A percentile compares a stretch with the other conserved stretches of the same genome.
Conservation (phyloP, 2,797 vertebrate genomes). For the Poeciliopsis infans region DNA sequence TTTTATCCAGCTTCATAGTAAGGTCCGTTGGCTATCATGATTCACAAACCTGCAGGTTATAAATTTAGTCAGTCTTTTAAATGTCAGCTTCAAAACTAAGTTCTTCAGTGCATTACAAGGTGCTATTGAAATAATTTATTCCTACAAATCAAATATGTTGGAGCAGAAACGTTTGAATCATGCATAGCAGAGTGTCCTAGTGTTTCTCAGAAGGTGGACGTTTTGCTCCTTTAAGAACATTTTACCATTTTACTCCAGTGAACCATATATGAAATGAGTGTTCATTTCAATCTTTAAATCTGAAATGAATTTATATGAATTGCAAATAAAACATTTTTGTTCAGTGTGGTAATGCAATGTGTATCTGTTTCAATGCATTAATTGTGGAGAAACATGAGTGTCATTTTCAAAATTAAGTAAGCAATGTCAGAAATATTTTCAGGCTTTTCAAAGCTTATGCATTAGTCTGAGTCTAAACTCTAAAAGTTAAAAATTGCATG, state of each 20-base stretch:
- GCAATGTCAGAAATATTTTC: background rate
- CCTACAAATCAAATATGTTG: background rate
- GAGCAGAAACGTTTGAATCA: background rate
- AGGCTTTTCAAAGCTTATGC: background rate
- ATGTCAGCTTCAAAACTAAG: background rate
- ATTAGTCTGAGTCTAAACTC: background rate
- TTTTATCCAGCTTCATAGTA: background rate
- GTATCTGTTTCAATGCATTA: background rate
- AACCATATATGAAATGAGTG: background rate
- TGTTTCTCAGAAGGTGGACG: background rate
- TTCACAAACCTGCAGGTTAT: background rate
- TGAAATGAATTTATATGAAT: background rate
- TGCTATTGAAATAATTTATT: background rate
- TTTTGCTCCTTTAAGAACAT: background rate
- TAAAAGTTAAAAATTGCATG: background rate
- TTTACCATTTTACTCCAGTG: background rate
- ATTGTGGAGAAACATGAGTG: background rate
- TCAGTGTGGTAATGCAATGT: background rate
- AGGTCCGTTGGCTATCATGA: background rate
- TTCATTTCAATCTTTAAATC: background rate
- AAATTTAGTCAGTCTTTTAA: background rate
- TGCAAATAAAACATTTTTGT: background rate
- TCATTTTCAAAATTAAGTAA: background rate
- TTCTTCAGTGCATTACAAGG: background rate
- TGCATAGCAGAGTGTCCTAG: background rate